Evolutionary conservation across 2,113 vertebrate species (phyloP).

Genomic region (Dipodomys merriami): DNA sequence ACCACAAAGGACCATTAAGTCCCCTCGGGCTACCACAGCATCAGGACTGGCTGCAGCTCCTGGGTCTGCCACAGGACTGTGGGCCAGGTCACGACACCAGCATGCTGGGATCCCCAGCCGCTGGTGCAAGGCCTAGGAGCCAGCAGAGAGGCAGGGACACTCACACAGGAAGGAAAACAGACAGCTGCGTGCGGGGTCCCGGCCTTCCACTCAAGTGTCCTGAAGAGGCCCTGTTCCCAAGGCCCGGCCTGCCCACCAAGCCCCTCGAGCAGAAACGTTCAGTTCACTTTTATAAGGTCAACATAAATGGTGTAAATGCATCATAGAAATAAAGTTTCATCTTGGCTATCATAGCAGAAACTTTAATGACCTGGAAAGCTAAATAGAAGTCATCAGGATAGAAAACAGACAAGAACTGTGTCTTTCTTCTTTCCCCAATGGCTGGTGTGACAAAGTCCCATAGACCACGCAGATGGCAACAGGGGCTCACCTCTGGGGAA

Average conservation of each 20-base stretch:
- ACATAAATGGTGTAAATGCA: neutral
- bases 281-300: neutral
- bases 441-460: neutral
- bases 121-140: neutral
- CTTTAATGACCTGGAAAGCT: neutral
- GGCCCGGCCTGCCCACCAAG: neutral
- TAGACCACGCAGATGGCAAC: neutral
- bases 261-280: neutral
- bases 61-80: neutral
- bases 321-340: neutral
- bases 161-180: neutral
- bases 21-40: neutral
- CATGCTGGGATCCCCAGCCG: neutral
- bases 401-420: neutral
- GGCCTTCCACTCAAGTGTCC: accelerated
- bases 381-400: neutral
- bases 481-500: neutral
- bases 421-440: neutral
- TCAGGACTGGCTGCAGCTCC: neutral
- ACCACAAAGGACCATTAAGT: neutral
- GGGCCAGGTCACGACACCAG: neutral
- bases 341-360: neutral
- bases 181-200: accelerated
- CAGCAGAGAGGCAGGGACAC: too few species aligned
- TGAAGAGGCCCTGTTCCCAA: accelerated